Evolutionary conservation across 2,113 vertebrate genomes (phyloP).

Genomic region (Pygathrix nemaeus): DNA sequence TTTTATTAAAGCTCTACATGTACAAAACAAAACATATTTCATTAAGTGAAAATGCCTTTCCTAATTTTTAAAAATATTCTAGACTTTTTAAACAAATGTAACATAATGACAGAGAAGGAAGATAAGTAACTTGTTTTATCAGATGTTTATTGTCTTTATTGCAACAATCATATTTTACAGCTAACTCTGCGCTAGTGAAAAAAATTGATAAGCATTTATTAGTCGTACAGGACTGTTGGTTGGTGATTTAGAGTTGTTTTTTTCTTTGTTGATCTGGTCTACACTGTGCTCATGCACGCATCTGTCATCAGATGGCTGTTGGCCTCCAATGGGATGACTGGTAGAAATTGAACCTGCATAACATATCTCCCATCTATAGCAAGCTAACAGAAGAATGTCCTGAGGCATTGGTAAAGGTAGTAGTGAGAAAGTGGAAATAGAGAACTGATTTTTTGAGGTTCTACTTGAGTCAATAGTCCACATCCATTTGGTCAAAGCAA

Average conservation of each 20-base stretch:
- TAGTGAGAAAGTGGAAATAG: not conserved
- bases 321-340: not conserved
- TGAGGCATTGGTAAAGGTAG: not conserved
- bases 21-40: not conserved
- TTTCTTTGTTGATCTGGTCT: not conserved
- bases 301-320: not conserved
- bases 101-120: not conserved
- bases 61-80: not conserved
- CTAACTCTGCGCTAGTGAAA: not conserved
- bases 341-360: not conserved
- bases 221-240: not conserved
- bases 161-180: not conserved
- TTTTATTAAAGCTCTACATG: conserved; percentile 70
- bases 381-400: not conserved
- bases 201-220: not conserved
- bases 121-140: not conserved
- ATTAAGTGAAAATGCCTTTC: not conserved
- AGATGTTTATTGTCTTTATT: not conserved
- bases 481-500: not conserved
- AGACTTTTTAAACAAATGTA: conserved; percentile 49
- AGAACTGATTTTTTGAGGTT: not conserved
- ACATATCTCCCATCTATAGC: not conserved
- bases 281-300: not conserved
- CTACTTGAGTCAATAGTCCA: not conserved
- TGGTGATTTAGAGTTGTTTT: not conserved